These are phyloP conservation scores for Cryptus armator DNA, from an alignment of 2,888 invertebrate species.

Conservation along the genomic window DNA sequence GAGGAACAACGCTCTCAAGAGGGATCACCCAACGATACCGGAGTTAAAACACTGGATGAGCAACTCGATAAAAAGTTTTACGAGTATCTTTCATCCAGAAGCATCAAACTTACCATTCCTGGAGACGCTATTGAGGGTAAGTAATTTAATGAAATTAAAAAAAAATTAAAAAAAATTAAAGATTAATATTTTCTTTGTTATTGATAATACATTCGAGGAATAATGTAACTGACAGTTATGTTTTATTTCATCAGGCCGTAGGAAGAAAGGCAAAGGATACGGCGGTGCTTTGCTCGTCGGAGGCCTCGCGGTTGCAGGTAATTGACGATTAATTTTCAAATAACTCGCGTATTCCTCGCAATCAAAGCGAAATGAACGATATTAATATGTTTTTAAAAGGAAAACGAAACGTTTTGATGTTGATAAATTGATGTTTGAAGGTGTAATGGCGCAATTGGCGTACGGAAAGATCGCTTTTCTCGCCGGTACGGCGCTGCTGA, in stretches of 20 bases:
- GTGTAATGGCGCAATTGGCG: slow-evolving; percentile 89
- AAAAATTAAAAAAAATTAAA: too few relatives aligned
- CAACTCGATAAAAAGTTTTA: slow-evolving; percentile 82
- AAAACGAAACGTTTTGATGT: slow-evolving; percentile 7
- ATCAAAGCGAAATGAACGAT: neutral
- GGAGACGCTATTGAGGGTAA: slow-evolving; percentile 83
- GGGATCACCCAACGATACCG: slow-evolving; percentile 67
- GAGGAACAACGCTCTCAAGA: slow-evolving; percentile 63
- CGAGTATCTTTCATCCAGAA: slow-evolving; percentile 82
- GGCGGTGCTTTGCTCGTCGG: slow-evolving; percentile 87
- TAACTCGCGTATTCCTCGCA: neutral
- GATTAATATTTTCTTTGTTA: slow-evolving; percentile 1
- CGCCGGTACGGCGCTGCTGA: slow-evolving; percentile 89
- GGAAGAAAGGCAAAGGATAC: slow-evolving; percentile 85
- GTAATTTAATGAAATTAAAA: neutral
- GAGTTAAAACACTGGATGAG: slow-evolving; percentile 79
- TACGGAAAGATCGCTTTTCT: slow-evolving; percentile 90
- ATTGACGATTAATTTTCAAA: slow-evolving; percentile 56
- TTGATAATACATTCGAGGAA: slow-evolving; percentile 7
- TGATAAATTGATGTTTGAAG: slow-evolving; percentile 69
- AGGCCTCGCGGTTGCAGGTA: slow-evolving; percentile 87
- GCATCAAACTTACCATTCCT: slow-evolving; percentile 82
- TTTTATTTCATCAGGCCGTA: slow-evolving; percentile 85
- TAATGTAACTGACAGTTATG: slow-evolving; percentile 31
- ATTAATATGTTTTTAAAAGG: neutral